Base-by-base conservation (phyloP, 2,113 vertebrate genomes). In the Percina caprodes region DNA sequence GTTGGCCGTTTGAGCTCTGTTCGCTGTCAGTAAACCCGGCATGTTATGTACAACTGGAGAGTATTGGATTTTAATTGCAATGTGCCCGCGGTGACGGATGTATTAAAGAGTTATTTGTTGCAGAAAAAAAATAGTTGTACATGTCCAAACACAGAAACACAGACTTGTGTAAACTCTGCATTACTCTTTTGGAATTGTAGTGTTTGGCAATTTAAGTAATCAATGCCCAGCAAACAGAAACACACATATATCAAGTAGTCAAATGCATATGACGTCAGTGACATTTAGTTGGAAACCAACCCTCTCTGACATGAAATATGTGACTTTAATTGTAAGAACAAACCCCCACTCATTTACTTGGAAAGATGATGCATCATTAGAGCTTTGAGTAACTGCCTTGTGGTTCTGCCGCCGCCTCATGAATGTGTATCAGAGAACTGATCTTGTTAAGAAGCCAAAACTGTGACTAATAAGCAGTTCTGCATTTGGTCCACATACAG, bases 31-130 rank as follows among this genome's bases (percentile, higher is more conserved):
- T 84, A 79, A 90, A 82, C 58, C 59, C 89, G 89, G 90, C 82
- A 68, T 86, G 86, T 83, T 85, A 80, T 84, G 35, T 83, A 82
- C 82, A 89, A 86, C 87, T 85, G 77, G 85, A 86, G 87, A 89
- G 83, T 74, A 89, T 88, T 87, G 82, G 72, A 86, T 93, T 92
- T 89, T 91, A 93, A 93, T 92, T 92, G 88, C 56, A 1, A 82
- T 82, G 80, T 69, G 75, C 79, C 65, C 15, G 8, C 46, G 77
- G 85, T 82, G 82, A 86, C 71, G 74, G 55, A 66, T 69, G 79
- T 79, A 79, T 88, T 89, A 79, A 75, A 85, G 16, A 68, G 77
- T 58, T 68, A 82, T 86, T 82, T 88, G 60, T 51, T 58, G 55
- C 39, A 82, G 82, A 83, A 87, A 23, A 10, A 58, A 55, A 63